Evolutionary conservation across 2,113 vertebrate genomes (phyloP), one percentile per base, ranked within the genome.

Genomic region (Microtus pennsylvanicus): DNA sequence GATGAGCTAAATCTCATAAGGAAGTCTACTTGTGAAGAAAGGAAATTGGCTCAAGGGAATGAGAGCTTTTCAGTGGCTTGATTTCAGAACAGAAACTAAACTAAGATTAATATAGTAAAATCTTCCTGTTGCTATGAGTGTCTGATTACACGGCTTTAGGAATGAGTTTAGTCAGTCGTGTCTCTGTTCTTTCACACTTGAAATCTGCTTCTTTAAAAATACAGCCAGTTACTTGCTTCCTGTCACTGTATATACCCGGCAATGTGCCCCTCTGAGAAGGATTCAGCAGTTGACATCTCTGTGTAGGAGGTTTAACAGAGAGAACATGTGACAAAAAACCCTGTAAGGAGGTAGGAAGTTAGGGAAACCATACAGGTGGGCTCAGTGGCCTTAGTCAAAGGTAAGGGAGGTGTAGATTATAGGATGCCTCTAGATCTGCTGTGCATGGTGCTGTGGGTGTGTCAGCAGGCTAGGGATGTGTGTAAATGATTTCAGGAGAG

Each of bases 181-280:
- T 30, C 24, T 67, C 13, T 76, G 2, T 50, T 50, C 63, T 69
- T 72, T 72, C 63, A 10, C 80, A 11, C 90, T 75, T 93, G 35
- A 97, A 94, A 86, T 78, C 38, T 1, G 67, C 17, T 89, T 86
- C 21, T 78, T 94, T 80, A 67, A 91, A 95, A 82, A 42, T 63
- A 22, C 1, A 33, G 47, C 28, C 24, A 91, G 76, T 93, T 70
- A 83, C 80, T 95, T 95, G 90, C 80, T 95, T 95, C 92, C 89
- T 24, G 16, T 0, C 0, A 75, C 63, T 45, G 13, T 76, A 26
- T 82, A 74, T 21, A 76, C 38, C 10, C 89, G 11, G 42, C 3
- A 7, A 0, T 30, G 7, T 58, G 30, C 42, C 2, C 19, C 30
- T 38, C 45, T 5, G 14, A n/a, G n/a, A 94, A 94, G 69, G 14